Evolutionary conservation across 2,888 invertebrate genomes (phyloP).

Genomic region (Drosophila demipolita): DNA sequence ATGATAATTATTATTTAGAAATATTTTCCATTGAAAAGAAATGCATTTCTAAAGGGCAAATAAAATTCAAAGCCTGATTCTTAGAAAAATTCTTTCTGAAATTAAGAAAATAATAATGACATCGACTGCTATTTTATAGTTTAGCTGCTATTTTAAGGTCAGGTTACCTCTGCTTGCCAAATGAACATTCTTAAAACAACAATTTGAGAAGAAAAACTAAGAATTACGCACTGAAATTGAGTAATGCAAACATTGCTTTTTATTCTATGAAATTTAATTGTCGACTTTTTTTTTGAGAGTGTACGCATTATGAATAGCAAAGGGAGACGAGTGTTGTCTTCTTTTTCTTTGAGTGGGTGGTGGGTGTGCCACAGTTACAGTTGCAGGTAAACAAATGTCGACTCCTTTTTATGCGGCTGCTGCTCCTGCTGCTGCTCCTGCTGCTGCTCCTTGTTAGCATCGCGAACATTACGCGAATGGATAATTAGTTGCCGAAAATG

Average conservation of each 20-base stretch:
- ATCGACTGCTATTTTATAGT: neutral
- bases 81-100: neutral
- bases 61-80: neutral
- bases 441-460: slow-evolving; percentile 57
- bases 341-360: neutral
- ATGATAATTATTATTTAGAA: neutral
- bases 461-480: slow-evolving; percentile 80
- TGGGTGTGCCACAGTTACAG: slow-evolving; percentile 7
- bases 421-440: neutral
- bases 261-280: neutral
- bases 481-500: slow-evolving; percentile 84
- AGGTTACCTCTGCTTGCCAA: neutral
- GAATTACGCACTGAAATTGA: no score
- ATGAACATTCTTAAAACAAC: neutral
- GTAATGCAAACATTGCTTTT: neutral
- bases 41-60: neutral
- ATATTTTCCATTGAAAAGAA: neutral
- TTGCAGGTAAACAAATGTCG: slow-evolving; percentile 41
- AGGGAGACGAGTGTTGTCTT: slow-evolving; percentile 1
- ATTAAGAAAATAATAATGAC: neutral
- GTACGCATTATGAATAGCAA: slow-evolving; percentile 58
- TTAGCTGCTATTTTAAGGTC: neutral
- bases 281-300: neutral
- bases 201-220: neutral
- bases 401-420: slow-evolving; percentile 12